A percentile compares a stretch with the other conserved stretches of the same genome.
phyloP scores from a whole-genome alignment of 2,888 invertebrate species.

The Machimus rusticus region DNA sequence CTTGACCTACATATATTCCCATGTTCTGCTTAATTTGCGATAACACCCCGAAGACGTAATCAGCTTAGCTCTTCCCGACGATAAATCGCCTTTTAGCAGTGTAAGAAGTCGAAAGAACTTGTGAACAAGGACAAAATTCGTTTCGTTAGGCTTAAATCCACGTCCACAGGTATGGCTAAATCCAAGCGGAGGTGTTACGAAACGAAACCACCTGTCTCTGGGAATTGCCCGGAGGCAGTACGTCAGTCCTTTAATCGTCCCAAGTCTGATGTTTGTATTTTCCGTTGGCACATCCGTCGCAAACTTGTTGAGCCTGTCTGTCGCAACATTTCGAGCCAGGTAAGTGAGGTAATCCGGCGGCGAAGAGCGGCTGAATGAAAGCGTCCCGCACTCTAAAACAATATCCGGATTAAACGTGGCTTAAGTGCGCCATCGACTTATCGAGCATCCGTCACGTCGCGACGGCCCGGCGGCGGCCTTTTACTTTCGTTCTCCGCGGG shows the following conservation, averaged over 20 bases:
- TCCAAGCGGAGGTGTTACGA: neutral
- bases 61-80: neutral
- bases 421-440: neutral
- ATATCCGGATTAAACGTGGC: neutral
- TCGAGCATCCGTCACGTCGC: neutral
- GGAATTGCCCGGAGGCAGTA: neutral
- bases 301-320: neutral
- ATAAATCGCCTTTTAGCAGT: neutral
- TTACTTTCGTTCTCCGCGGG: neutral
- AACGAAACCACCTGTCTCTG: neutral
- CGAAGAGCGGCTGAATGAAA: neutral
- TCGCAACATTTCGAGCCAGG: neutral
- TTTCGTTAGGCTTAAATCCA: neutral
- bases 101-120: neutral
- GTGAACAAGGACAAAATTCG: neutral
- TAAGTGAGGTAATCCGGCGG: neutral
- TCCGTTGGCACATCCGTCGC: neutral
- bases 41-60: neutral
- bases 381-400: neutral
- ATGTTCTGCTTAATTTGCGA: neutral
- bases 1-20: neutral
- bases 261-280: neutral
- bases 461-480: neutral
- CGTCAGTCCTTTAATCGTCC: neutral
- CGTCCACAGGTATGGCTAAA: neutral